phyloP scores from a whole-genome alignment of 35 echinoderm and acorn worm genomes.

The Holothuria glaberrima region DNA sequence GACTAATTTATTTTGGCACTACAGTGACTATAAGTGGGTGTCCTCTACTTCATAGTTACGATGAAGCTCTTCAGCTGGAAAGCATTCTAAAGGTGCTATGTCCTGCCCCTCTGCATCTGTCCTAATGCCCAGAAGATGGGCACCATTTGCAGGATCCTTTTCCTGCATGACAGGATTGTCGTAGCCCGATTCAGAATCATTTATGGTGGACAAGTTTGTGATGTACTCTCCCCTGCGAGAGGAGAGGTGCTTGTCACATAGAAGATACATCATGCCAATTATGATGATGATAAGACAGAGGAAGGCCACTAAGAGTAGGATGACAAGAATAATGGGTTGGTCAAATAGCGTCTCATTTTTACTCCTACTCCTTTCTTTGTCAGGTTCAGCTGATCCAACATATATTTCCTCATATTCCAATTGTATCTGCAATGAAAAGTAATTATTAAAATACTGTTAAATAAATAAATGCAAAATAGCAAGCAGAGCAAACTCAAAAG shows the following conservation, averaged over 20 bases:
- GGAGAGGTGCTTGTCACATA: constrained; percentile 46
- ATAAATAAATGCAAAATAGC: no score
- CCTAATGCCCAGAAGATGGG: constrained; percentile 27
- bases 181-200: constrained; percentile 6
- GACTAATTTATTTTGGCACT: no score
- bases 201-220: not conserved
- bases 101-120: not conserved
- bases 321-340: constrained; percentile 28
- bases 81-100: constrained; percentile 22
- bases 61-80: constrained; percentile 18
- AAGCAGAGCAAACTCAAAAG: no score
- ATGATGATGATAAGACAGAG: constrained; percentile 55
- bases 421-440: not conserved
- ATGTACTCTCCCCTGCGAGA: constrained; percentile 45
- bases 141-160: constrained; percentile 32
- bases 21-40: constrained; percentile 35
- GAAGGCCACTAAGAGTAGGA: constrained; percentile 43
- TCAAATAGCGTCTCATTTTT: not conserved
- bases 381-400: not conserved
- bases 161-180: constrained; percentile 57
- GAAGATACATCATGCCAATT: constrained; percentile 57
- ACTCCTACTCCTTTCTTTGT: not conserved
- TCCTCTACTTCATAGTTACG: constrained; percentile 54
- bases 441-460: no score
- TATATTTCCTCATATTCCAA: not conserved